These are phyloP conservation scores for Callocephalon fimbriatum DNA, from an alignment of 2,113 vertebrate species.

Conservation along the genomic window DNA sequence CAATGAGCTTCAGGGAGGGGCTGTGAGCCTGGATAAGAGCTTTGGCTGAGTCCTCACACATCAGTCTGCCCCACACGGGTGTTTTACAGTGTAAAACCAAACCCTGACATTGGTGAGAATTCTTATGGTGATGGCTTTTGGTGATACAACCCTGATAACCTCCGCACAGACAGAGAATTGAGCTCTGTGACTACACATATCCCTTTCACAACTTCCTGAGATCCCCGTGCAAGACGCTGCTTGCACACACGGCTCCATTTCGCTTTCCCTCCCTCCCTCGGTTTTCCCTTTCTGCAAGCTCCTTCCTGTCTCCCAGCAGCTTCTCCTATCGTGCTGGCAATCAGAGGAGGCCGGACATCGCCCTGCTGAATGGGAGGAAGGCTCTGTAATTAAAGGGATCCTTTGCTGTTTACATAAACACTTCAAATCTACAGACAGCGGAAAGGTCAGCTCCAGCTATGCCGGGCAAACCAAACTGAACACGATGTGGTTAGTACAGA, in stretches of 20 bases:
- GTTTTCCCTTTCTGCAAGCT: conserved; percentile 61
- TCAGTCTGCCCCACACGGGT: background rate
- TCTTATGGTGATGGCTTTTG: fast-evolving
- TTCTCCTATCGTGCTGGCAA: conserved; percentile 58
- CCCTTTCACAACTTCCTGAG: background rate
- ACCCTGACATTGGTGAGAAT: fast-evolving
- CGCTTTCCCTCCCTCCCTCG: background rate
- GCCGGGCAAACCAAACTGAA: conserved; percentile 35
- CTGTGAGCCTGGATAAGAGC: background rate
- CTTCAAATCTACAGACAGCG: conserved; percentile 44
- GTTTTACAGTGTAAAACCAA: background rate
- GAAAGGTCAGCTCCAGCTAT: conserved; percentile 55
- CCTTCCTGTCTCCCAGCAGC: conserved; percentile 73
- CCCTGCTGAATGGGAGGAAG: conserved; percentile 79
- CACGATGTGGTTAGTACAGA: background rate
- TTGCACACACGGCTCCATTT: background rate
- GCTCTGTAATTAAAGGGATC: conserved; percentile 77
- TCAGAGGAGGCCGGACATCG: conserved; percentile 70
- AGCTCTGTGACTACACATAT: background rate
- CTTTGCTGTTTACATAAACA: conserved; percentile 79
- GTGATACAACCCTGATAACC: background rate
- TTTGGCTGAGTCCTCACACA: fast-evolving
- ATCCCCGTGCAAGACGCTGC: fast-evolving
- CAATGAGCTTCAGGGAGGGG: fast-evolving
- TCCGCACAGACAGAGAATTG: fast-evolving